phyloP scores from a whole-genome alignment of 2,797 vertebrate species.

The Acanthopagrus latus region DNA sequence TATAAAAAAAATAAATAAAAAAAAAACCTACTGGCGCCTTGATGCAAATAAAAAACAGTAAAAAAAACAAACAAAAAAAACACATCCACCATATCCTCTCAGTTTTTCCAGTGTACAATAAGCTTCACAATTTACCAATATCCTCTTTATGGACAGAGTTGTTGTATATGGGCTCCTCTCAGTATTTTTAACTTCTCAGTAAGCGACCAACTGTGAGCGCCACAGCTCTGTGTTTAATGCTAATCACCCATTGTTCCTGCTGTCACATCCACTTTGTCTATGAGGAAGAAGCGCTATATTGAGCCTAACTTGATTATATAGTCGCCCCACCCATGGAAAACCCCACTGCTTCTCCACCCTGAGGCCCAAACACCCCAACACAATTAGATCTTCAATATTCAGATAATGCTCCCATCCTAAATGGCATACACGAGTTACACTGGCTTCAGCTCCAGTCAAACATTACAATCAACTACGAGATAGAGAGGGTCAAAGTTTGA shows the following conservation, averaged over 20 bases:
- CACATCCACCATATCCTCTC: not conserved
- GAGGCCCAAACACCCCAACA: conserved; percentile 6
- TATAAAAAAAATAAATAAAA: not conserved
- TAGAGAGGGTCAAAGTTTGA: not conserved
- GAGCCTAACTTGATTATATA: conserved; percentile 51
- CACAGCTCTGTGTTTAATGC: conserved; percentile 36
- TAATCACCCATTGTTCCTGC: conserved; percentile 42
- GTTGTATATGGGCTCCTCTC: not conserved
- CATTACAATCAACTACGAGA: not conserved
- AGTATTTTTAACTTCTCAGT: conserved; percentile 17
- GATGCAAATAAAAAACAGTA: not conserved
- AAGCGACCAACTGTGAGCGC: conserved; percentile 3
- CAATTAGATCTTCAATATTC: not conserved
- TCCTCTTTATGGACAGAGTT: not conserved
- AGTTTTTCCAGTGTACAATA: not conserved
- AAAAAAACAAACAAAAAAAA: not conserved
- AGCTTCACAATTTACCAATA: not conserved
- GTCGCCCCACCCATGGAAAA: not conserved
- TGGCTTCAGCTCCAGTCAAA: not conserved
- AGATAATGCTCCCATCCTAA: not conserved
- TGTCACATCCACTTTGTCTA: conserved; percentile 52
- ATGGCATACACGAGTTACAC: not conserved
- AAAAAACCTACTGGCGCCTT: not conserved
- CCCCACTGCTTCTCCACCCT: not conserved
- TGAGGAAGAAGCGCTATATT: conserved; percentile 21